These are phyloP conservation scores for Psammodynastes pulverulentus DNA, from an alignment of 2,113 vertebrate species.

Conservation along the genomic window DNA sequence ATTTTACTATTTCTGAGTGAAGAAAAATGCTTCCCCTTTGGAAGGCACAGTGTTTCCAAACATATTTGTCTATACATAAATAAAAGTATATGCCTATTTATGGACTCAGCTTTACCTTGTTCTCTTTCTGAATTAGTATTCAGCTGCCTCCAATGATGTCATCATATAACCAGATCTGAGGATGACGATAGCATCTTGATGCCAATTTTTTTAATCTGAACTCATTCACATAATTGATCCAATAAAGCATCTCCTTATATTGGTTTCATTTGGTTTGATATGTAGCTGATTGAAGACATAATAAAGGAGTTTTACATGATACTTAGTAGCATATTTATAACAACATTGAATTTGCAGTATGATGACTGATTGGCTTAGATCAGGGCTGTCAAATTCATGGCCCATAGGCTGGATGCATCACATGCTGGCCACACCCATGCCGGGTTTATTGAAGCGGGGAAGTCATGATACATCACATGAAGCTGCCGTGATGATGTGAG, in stretches of 20 bases:
- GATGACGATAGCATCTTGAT: not conserved
- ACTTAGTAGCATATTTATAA: not conserved
- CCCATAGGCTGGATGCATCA: too few relatives aligned
- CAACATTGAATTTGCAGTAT: not conserved
- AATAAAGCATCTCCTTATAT: not conserved
- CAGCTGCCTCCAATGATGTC: not conserved
- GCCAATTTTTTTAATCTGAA: not conserved
- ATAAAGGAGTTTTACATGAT: not conserved
- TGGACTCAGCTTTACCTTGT: not conserved
- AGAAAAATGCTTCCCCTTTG: not conserved
- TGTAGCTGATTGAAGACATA: not conserved
- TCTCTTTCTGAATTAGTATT: not conserved
- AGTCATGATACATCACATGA: too few relatives aligned
- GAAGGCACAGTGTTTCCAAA: not conserved
- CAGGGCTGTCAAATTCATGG: too few relatives aligned
- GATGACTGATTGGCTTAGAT: not conserved
- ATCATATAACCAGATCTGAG: not conserved
- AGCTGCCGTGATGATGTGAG: too few relatives aligned
- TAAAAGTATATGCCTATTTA: not conserved
- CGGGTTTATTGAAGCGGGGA: too few relatives aligned
- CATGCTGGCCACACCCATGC: too few relatives aligned
- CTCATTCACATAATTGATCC: not conserved
- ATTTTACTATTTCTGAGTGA: not conserved
- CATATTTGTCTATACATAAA: not conserved
- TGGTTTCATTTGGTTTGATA: not conserved